Evolutionary conservation across 1,140 invertebrate species (phyloP).

Genomic region (Bombus turneri): DNA sequence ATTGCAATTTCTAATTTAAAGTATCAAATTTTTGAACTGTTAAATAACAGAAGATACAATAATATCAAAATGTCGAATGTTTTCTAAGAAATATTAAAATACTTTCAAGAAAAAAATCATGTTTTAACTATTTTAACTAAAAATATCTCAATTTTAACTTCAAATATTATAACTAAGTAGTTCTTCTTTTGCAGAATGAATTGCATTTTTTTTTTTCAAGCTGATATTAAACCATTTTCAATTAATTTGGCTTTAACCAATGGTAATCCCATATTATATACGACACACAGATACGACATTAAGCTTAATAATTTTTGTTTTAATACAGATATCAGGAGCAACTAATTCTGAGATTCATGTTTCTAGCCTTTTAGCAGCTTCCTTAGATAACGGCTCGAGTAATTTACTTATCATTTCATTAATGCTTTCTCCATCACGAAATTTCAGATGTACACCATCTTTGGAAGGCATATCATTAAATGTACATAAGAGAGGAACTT

Average conservation of each 20-base stretch:
- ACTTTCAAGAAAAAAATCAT: background rate
- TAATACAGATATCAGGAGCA: background rate
- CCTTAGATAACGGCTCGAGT: slow-evolving; percentile 68
- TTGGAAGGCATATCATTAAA: slow-evolving; percentile 57
- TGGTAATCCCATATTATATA: slow-evolving; percentile 65
- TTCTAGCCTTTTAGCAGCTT: slow-evolving; percentile 33
- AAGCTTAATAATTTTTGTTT: slow-evolving; percentile 64
- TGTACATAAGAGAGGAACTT: slow-evolving; percentile 62
- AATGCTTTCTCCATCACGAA: slow-evolving; percentile 55
- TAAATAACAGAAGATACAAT: background rate
- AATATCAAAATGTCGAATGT: background rate
- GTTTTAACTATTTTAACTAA: background rate
- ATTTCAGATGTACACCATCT: slow-evolving; percentile 71
- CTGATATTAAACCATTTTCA: slow-evolving; percentile 55
- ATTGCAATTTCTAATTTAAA: background rate
- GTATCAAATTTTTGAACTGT: background rate
- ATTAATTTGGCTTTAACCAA: slow-evolving; percentile 52
- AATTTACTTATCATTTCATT: slow-evolving; percentile 70
- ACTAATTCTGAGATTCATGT: slow-evolving; percentile 56
- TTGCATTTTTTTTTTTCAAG: background rate
- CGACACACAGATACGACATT: background rate
- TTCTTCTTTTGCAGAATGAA: background rate
- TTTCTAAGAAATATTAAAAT: background rate
- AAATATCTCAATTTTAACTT: background rate
- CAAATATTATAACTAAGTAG: background rate